Base-by-base conservation (phyloP, 2,113 vertebrate genomes). In the Microcebus ravelobensis region DNA sequence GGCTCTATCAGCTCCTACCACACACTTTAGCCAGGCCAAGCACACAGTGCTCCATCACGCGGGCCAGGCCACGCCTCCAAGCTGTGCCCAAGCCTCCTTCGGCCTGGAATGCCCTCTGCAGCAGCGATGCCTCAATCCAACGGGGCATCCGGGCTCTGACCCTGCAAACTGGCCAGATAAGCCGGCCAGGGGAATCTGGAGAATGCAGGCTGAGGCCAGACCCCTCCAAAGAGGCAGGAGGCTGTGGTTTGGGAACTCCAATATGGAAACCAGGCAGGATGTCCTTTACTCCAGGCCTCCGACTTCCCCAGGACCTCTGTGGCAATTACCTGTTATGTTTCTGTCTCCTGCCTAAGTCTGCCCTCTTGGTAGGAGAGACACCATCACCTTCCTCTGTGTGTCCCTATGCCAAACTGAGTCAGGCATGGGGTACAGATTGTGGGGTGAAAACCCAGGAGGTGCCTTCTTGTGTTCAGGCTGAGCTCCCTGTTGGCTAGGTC, bases 31-130 rank as follows among this genome's bases (percentile, higher is more conserved):
- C 71, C 52, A 31, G 87, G 86, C 85, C 50, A 17, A 59, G 57
- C 36, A 57, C 23, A 42, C 1, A 4, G 17, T 0, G 4, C 55
- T 9, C 3, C 45, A 36, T 82, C 61, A 15, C 5, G 23, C 3
- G 0, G 5, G 31, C n/a, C 42, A 42, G 1, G 2, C 14, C 23
- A 71, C 0, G 2, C 31, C 80, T 39, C 70, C 48, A 17, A 0
- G 8, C 31, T 48, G 27, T 5, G 84, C 65, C 63, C 20, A 6
- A 15, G 86, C 81, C 6, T 61, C 45, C 80, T 21, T 21, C 34
- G 1, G 68, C 57, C 74, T 29, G 8, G 70, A 74, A 29, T 61
- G 63, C 57, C 80, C 76, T 42, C 21, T 2, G 31, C 9, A 59
- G 23, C 31, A 77, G 23, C 70, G 36, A 20, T 34, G 45, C 27